Evolutionary conservation across 2,113 vertebrate species (phyloP).

Genomic region (Leptobrachium leishanense): DNA sequence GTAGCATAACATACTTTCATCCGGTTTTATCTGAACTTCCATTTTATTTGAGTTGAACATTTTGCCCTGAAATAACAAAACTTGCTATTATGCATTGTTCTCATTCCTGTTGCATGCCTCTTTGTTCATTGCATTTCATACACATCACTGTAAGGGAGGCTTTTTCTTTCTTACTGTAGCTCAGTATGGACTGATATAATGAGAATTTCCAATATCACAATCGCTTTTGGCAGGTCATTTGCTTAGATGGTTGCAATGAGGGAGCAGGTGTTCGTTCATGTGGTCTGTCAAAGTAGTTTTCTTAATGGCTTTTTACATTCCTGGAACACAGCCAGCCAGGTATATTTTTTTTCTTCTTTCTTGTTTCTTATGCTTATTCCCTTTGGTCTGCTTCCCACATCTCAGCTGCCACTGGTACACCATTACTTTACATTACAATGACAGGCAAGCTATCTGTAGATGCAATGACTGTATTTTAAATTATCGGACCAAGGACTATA

Average conservation of each 20-base stretch:
- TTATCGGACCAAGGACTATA: not conserved
- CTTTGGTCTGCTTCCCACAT: constrained; percentile 6
- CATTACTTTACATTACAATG: constrained; percentile 22
- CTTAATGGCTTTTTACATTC: constrained; percentile 28
- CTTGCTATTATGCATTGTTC: too few relatives aligned
- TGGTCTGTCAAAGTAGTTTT: constrained; percentile 19
- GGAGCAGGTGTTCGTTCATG: constrained; percentile 30
- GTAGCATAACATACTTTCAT: too few relatives aligned
- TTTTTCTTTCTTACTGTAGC: too few relatives aligned
- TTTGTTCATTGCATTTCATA: not conserved
- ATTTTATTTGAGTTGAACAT: too few relatives aligned
- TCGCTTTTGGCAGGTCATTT: constrained; percentile 7
- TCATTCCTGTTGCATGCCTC: too few relatives aligned
- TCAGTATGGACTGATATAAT: not conserved
- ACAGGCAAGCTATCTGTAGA: not conserved
- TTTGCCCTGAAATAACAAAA: too few relatives aligned
- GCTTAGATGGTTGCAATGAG: constrained; percentile 12
- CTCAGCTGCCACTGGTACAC: constrained; percentile 19
- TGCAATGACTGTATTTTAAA: not conserved
- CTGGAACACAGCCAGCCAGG: constrained; percentile 13
- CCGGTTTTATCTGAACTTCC: too few relatives aligned
- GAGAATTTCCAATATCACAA: not conserved
- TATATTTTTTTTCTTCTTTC: constrained; percentile 20
- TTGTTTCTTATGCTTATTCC: constrained; percentile 13
- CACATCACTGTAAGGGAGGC: not conserved